These are phyloP conservation scores for Varecia variegata DNA, from an alignment of 2,797 vertebrate genomes.

Conservation along the genomic window DNA sequence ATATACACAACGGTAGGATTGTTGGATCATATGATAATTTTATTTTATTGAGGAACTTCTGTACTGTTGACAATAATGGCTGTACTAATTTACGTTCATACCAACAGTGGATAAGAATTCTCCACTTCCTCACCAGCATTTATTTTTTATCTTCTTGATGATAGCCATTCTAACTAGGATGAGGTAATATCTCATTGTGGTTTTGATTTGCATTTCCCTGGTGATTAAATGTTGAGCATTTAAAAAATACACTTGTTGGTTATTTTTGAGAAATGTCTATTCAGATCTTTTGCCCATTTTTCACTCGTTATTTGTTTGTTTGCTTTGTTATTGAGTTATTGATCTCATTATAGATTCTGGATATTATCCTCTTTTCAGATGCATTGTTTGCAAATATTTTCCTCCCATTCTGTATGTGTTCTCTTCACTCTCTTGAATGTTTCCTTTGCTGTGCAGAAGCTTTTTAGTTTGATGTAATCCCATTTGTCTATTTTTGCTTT, in stretches of 20 bases:
- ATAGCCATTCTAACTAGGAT: background rate
- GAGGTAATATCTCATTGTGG: background rate
- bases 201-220: background rate
- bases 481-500: background rate
- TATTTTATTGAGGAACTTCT: background rate
- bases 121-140: background rate
- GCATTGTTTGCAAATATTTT: background rate
- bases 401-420: background rate
- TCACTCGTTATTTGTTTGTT: background rate
- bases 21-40: background rate
- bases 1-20: background rate
- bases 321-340: background rate
- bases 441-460: background rate
- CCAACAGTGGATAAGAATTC: background rate
- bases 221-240: background rate
- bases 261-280: background rate
- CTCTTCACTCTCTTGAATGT: background rate
- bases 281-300: background rate
- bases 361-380: background rate
- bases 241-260: background rate
- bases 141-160: background rate
- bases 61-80: background rate
- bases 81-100: background rate
- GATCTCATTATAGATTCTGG: background rate
- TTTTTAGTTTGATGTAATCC: background rate